Base-by-base conservation (phyloP, 92 coral and sea anemone species). In the Palythoa caribaeorum region DNA sequence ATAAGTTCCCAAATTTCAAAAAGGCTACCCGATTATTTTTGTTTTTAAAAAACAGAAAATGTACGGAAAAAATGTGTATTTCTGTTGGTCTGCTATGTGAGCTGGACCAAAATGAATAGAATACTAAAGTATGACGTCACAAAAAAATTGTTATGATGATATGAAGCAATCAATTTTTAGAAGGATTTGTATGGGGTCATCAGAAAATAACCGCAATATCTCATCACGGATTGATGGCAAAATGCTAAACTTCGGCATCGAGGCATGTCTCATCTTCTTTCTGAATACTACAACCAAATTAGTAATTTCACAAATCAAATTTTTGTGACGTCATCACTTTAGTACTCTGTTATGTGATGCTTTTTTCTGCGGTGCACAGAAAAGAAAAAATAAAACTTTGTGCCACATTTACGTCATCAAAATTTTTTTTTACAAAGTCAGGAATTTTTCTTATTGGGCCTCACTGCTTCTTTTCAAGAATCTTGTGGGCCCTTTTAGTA, bases 401-500 rank as follows among this genome's bases (percentile, higher is more conserved):
- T 66, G 38, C 38, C 35, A 66, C 72, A 66, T 69, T 69, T 69
- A 69, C 73, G 28, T 21, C 21, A 21, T 69, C 39, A 35, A 69
- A 69, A 69, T 5, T 21, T 21, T 69, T 5, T 69, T 9, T 35
- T 20, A 69, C 38, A 36, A 69, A 66, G 19, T 66, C 48, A 37
- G 50, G 51, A 6, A 38, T 73, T 38, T 73, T 38, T 73, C 15
- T 38, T 36, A 38, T 38, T 40, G 77, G 20, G 53, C 9, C 4
- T 39, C 50, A 4, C 53, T 73, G 19, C 51, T 73, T 21, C 40
- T 70, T 70, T 70, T 70, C 5, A 70, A 70, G 47, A 70, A 40
- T 73, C 53, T 28, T 28, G 39, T 69, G 74, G 92, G 88, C 38
- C 84, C 92, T 63, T 89, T 83, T 80, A 89, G 6, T 69, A 83